Conservation (phyloP, 2,888 invertebrate species). For the Choristoneura rosaceana region DNA sequence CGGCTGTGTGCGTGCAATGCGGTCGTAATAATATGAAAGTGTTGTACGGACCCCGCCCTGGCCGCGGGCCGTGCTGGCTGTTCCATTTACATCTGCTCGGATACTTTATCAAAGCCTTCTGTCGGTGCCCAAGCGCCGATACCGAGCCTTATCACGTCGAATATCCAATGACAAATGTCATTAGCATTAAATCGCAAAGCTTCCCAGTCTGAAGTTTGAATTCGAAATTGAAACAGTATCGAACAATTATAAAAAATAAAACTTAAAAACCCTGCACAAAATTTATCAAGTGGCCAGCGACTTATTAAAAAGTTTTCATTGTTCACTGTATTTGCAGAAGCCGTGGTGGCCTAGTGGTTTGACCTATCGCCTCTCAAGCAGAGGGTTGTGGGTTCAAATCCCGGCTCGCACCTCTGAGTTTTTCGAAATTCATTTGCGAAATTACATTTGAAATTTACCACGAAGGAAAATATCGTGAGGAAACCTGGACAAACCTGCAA, state of each 20-base stretch:
- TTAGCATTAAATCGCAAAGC: constrained; percentile 17
- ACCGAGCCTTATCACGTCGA: constrained; percentile 38
- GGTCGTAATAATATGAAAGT: constrained; percentile 83
- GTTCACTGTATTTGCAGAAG: background rate
- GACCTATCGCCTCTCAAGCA: too few species aligned
- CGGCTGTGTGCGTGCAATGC: constrained; percentile 69
- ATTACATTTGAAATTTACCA: too few species aligned
- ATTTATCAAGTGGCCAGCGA: too few species aligned
- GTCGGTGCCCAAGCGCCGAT: constrained; percentile 59
- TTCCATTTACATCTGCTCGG: constrained; percentile 84
- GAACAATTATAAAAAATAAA: too few species aligned
- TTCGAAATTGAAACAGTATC: background rate
- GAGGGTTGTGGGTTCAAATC: too few species aligned
- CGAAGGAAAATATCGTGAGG: too few species aligned
- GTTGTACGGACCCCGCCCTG: constrained; percentile 84
- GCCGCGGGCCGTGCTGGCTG: constrained; percentile 77
- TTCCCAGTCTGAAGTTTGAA: background rate
- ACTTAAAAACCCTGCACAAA: too few species aligned
- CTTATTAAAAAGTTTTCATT: too few species aligned
- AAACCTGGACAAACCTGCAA: too few species aligned
- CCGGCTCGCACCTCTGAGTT: too few species aligned
- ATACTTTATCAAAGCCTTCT: constrained; percentile 82
- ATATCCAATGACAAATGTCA: constrained; percentile 39
- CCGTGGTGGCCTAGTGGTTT: too few species aligned
- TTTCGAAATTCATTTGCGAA: too few species aligned